phyloP scores from a whole-genome alignment of 35 echinoderm and acorn worm species.

The Nesometra sesokonis region DNA sequence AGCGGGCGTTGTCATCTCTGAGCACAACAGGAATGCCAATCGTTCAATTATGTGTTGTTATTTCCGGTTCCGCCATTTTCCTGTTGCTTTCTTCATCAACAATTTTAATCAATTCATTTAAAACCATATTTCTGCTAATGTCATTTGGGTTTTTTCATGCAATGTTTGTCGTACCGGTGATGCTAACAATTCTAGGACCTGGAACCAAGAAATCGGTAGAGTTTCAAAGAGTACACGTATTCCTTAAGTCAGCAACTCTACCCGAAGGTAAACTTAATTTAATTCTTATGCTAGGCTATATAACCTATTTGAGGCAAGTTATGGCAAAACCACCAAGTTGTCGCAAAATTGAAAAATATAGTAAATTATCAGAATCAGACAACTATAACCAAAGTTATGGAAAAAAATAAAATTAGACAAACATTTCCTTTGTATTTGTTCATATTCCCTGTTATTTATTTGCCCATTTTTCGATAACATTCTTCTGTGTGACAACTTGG shows the following conservation, averaged over 20 bases:
- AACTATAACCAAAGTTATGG: too few relatives aligned
- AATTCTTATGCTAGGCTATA: too few relatives aligned
- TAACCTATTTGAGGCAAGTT: too few relatives aligned
- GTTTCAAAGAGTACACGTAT: not conserved
- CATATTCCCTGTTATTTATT: too few relatives aligned
- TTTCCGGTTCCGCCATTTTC: slow-evolving; percentile 40
- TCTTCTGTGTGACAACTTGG: too few relatives aligned
- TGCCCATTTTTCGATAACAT: too few relatives aligned
- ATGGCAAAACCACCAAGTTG: too few relatives aligned
- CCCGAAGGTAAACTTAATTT: not conserved
- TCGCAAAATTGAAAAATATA: too few relatives aligned
- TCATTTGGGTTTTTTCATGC: slow-evolving; percentile 67
- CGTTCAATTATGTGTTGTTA: slow-evolving; percentile 25
- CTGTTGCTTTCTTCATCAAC: slow-evolving; percentile 33
- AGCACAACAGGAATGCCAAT: slow-evolving; percentile 55
- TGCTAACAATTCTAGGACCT: slow-evolving; percentile 22
- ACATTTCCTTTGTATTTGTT: too few relatives aligned
- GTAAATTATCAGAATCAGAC: too few relatives aligned
- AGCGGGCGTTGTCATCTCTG: slow-evolving; percentile 42
- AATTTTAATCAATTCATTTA: slow-evolving; percentile 54
- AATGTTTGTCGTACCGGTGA: slow-evolving; percentile 60
- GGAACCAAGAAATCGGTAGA: not conserved
- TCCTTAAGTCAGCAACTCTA: not conserved
- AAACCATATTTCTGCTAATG: slow-evolving; percentile 66
- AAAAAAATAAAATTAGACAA: too few relatives aligned